Conservation (phyloP, 2,888 invertebrate genomes). For the Cephus sareptanus region DNA sequence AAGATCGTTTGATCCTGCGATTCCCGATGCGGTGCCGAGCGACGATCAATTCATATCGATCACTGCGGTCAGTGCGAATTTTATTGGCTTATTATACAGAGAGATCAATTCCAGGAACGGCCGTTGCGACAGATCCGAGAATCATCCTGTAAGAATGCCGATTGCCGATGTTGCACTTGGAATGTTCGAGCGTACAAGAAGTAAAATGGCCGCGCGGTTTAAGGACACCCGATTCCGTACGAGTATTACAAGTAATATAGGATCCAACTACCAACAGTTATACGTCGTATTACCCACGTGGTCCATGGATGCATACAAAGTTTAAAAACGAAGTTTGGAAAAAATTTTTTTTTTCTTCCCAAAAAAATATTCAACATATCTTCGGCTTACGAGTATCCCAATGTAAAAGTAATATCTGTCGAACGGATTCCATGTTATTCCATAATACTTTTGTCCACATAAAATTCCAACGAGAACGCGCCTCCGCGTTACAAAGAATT, state of each 20-base stretch:
- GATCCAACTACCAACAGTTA: background rate
- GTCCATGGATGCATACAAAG: background rate
- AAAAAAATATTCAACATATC: background rate
- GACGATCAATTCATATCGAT: background rate
- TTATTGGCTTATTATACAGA: background rate
- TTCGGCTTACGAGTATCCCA: background rate
- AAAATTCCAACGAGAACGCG: background rate
- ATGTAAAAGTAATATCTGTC: background rate
- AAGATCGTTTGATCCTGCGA: too few relatives aligned
- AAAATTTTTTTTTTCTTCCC: too few relatives aligned
- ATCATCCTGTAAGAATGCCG: conserved; percentile 36
- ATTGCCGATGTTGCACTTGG: background rate
- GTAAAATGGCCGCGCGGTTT: background rate
- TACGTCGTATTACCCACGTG: background rate
- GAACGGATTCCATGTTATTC: background rate
- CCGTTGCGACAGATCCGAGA: conserved; percentile 22
- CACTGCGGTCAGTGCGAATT: background rate
- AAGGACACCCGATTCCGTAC: background rate
- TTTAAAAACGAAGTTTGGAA: background rate
- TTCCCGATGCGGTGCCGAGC: too few relatives aligned
- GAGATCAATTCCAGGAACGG: background rate
- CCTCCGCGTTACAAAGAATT: background rate
- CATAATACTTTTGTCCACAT: background rate
- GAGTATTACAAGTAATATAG: background rate
- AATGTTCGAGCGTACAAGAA: background rate